Percentiles rank a stretch among this genome's conserved stretches.
Conservation (phyloP, 2,888 invertebrate genomes). For the Metallyticus violacea region DNA sequence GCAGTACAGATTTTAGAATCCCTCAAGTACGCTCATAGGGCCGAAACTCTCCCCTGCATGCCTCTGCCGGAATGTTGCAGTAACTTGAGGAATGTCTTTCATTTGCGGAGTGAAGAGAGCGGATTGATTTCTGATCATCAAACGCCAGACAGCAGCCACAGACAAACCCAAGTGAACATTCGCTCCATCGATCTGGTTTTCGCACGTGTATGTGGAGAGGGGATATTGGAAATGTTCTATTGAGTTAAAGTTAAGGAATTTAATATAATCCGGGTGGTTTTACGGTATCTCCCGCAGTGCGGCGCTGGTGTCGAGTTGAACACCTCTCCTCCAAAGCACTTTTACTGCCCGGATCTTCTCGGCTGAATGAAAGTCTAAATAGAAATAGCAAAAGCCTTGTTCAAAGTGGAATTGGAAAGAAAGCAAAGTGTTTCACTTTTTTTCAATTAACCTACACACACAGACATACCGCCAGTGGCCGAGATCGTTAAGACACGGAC, state of each 20-base stretch:
- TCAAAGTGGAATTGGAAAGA: too few relatives aligned
- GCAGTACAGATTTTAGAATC: too few relatives aligned
- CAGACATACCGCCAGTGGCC: too few relatives aligned
- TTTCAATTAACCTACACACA: too few relatives aligned
- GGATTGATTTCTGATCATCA: background rate
- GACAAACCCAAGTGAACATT: background rate
- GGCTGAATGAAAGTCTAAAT: background rate
- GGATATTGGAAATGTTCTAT: constrained; percentile 18
- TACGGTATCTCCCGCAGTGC: too few relatives aligned
- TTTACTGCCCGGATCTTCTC: background rate
- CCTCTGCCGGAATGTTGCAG: background rate
- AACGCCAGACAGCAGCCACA: background rate
- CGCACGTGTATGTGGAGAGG: background rate
- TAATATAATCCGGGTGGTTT: constrained; percentile 1
- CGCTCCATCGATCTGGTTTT: background rate
- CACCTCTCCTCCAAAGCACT: background rate
- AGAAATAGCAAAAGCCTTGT: too few relatives aligned
- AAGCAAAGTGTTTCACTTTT: too few relatives aligned
- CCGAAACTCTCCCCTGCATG: background rate
- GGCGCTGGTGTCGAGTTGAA: background rate
- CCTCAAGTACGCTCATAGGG: too few relatives aligned
- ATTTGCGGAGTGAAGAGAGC: background rate
- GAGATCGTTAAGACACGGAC: too few relatives aligned
- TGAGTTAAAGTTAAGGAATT: constrained; percentile 21
- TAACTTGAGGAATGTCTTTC: background rate